Conservation (phyloP, 2,113 vertebrate species). For the Spea bombifrons region DNA sequence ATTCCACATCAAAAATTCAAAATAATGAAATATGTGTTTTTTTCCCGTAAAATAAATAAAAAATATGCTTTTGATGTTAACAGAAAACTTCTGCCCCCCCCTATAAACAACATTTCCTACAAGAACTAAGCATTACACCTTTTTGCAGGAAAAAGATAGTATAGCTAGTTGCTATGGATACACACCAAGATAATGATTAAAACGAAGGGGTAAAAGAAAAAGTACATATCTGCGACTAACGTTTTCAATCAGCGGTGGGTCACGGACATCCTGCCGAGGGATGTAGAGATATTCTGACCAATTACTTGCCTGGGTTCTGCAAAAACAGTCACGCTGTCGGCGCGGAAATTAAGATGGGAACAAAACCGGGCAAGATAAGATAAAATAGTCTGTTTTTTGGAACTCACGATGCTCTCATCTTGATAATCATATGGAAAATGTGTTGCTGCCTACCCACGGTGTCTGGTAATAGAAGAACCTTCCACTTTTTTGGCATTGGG, state of each 20-base stretch:
- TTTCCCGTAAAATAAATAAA: too few species aligned
- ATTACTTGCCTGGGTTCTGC: neutral
- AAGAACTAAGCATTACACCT: neutral
- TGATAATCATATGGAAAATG: too few species aligned
- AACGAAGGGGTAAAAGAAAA: neutral
- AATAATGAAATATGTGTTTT: too few species aligned
- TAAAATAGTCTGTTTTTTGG: too few species aligned
- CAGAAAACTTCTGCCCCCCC: too few species aligned
- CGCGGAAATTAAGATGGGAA: neutral
- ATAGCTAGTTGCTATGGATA: slow-evolving; percentile 23
- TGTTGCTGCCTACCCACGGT: too few species aligned
- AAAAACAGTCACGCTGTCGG: neutral
- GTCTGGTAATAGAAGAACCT: too few species aligned
- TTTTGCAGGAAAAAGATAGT: neutral
- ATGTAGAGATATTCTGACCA: slow-evolving; percentile 16
- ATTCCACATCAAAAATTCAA: too few species aligned
- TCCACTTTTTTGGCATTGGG: too few species aligned
- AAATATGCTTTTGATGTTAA: too few species aligned
- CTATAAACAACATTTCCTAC: neutral
- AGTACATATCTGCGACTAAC: slow-evolving; percentile 6
- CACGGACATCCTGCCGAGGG: slow-evolving; percentile 9
- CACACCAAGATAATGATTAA: slow-evolving; percentile 4
- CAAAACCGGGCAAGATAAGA: neutral
- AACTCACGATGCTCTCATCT: too few species aligned
- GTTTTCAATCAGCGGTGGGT: slow-evolving; percentile 19